Evolutionary conservation across 2,113 vertebrate species (phyloP).

Genomic region (Boulengeromyrus knoepffleri): DNA sequence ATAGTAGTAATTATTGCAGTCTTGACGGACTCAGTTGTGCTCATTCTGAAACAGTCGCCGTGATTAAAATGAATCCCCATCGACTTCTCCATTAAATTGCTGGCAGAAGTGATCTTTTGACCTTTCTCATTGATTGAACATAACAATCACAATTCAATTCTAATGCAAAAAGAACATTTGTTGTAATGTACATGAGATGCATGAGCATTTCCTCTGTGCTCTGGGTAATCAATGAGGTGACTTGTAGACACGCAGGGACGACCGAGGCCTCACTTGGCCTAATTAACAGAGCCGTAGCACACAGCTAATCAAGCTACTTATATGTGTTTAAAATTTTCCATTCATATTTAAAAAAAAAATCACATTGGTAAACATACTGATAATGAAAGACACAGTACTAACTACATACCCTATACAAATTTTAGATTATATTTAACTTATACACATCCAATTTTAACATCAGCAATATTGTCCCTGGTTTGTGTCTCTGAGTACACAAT

Average conservation of each 20-base stretch:
- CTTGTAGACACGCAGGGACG: constrained; percentile 63
- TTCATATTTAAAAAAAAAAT: background rate
- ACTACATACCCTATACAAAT: background rate
- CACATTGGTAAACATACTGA: constrained; percentile 13
- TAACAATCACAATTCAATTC: constrained; percentile 99
- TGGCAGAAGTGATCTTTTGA: constrained; percentile 96
- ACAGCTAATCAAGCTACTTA: constrained; percentile 57
- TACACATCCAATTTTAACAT: background rate
- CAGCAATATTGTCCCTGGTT: background rate
- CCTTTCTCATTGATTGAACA: constrained; percentile 99
- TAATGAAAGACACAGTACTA: background rate
- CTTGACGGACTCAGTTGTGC: constrained; percentile 92
- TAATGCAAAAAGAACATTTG: constrained; percentile 99
- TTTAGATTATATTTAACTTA: background rate
- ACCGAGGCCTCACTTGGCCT: constrained; percentile 42
- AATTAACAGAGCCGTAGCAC: constrained; percentile 59
- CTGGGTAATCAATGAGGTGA: constrained; percentile 94
- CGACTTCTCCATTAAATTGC: constrained; percentile 99
- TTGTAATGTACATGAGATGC: constrained; percentile 98
- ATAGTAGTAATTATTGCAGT: constrained; percentile 92
- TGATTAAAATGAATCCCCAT: constrained; percentile 99
- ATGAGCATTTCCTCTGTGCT: constrained; percentile 92
- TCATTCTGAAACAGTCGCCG: constrained; percentile 91
- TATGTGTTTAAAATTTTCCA: constrained; percentile 44
- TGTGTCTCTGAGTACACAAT: background rate